These are phyloP conservation scores for Montipora capitata DNA, from an alignment of 92 coral and sea anemone genomes.

Conservation along the genomic window DNA sequence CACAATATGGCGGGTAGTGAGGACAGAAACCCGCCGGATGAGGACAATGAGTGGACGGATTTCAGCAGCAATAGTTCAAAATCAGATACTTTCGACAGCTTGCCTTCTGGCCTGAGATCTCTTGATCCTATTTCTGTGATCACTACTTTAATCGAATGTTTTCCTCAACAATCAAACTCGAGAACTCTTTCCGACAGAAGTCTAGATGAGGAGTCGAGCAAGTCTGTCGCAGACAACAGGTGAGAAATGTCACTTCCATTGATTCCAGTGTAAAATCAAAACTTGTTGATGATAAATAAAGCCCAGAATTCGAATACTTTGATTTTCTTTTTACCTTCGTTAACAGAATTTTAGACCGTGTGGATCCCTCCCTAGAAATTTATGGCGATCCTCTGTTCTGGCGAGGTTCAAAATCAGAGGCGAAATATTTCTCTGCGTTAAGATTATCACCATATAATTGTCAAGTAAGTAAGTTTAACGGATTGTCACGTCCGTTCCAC, in stretches of 20 bases:
- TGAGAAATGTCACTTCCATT: background rate
- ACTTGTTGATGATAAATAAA: background rate
- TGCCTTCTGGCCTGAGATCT: background rate
- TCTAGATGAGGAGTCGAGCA: background rate
- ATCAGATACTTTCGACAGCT: constrained; percentile 12
- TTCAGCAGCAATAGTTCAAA: constrained; percentile 49
- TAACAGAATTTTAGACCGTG: constrained; percentile 26
- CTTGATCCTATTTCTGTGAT: constrained; percentile 29
- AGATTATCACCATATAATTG: background rate
- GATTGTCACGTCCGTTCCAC: background rate
- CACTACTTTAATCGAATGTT: constrained; percentile 15
- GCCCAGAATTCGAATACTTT: background rate
- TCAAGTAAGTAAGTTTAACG: constrained; percentile 3
- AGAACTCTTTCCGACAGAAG: background rate
- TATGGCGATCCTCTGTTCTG: constrained; percentile 47
- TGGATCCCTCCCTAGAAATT: constrained; percentile 29
- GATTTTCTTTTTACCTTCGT: background rate
- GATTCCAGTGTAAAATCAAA: background rate
- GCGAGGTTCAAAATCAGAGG: constrained; percentile 27
- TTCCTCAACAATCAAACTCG: constrained; percentile 30
- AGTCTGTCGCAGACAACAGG: constrained; percentile 35
- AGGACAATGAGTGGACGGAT: constrained; percentile 84
- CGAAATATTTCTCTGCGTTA: constrained; percentile 30
- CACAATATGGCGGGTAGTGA: constrained; percentile 86
- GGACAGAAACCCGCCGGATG: constrained; percentile 59